Conservation (phyloP, 2,797 vertebrate genomes). For the Salmo trutta region DNA sequence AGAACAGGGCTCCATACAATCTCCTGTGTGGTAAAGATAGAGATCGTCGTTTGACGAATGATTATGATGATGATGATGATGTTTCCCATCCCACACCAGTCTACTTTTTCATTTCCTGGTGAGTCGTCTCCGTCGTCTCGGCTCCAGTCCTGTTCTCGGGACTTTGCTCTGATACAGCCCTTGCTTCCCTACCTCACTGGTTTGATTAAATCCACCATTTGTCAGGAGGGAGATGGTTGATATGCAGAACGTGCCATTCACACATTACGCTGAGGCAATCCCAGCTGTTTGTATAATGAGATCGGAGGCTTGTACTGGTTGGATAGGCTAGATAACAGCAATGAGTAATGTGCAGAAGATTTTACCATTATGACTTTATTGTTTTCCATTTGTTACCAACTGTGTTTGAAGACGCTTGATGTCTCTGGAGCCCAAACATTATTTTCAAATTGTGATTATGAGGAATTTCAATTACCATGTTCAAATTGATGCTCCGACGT, state of each 20-base stretch:
- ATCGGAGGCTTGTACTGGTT: slow-evolving; percentile 81
- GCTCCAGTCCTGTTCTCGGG: slow-evolving; percentile 52
- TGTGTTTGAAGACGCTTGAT: slow-evolving; percentile 42
- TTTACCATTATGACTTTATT: slow-evolving; percentile 73
- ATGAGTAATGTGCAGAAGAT: slow-evolving; percentile 77
- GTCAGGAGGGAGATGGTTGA: slow-evolving; percentile 85
- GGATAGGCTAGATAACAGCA: slow-evolving; percentile 87
- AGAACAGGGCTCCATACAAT: slow-evolving; percentile 42
- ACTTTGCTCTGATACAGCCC: slow-evolving; percentile 36
- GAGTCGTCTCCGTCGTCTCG: slow-evolving; percentile 67
- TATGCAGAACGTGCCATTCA: slow-evolving; percentile 84
- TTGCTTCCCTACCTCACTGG: slow-evolving; percentile 51
- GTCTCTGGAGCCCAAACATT: slow-evolving; percentile 32
- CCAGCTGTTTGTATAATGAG: slow-evolving; percentile 72
- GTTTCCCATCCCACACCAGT: slow-evolving; percentile 64
- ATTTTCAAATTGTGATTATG: not conserved
- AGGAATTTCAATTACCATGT: slow-evolving; percentile 19
- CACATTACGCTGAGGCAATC: slow-evolving; percentile 80
- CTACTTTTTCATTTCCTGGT: slow-evolving; percentile 86
- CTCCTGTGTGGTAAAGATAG: slow-evolving; percentile 58
- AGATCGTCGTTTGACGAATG: slow-evolving; percentile 74
- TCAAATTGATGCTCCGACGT: slow-evolving; percentile 15
- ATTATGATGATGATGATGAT: slow-evolving; percentile 78
- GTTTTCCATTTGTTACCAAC: slow-evolving; percentile 67
- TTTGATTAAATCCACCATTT: slow-evolving; percentile 86